These are phyloP conservation scores for Plumapathes pennacea DNA, from an alignment of 92 coral and sea anemone species.

Conservation along the genomic window DNA sequence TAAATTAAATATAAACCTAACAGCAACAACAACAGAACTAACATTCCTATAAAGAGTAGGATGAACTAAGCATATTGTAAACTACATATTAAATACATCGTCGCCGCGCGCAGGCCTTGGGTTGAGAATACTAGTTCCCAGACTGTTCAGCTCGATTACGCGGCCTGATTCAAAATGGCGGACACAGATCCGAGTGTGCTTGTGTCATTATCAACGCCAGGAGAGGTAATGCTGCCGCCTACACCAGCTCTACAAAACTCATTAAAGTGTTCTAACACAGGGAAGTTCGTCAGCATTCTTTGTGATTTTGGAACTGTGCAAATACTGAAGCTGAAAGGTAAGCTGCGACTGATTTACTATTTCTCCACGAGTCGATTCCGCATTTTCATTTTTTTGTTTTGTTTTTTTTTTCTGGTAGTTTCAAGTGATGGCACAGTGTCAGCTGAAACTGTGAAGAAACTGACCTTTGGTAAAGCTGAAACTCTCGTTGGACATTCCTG, in stretches of 20 bases:
- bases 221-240: slow-evolving; percentile 26
- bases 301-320: slow-evolving; percentile 54
- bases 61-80: too few species aligned
- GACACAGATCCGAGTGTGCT: too few species aligned
- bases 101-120: too few species aligned
- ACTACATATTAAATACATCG: too few species aligned
- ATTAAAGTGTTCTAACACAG: slow-evolving; percentile 31
- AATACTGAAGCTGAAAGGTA: slow-evolving; percentile 34
- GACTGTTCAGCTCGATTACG: too few species aligned
- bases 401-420: neutral
- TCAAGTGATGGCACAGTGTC: neutral
- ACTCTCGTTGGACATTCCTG: slow-evolving; percentile 75
- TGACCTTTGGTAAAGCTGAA: slow-evolving; percentile 48
- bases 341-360: neutral
- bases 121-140: too few species aligned
- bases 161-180: too few species aligned
- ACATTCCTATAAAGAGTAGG: too few species aligned
- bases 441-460: slow-evolving; percentile 18
- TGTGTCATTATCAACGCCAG: too few species aligned
- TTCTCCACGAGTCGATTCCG: neutral
- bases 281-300: slow-evolving; percentile 30
- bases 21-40: too few species aligned
- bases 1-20: too few species aligned
- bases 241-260: slow-evolving; percentile 61
- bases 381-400: neutral